Conservation (phyloP, 2,888 invertebrate genomes). For the Synergus gifuensis region DNA sequence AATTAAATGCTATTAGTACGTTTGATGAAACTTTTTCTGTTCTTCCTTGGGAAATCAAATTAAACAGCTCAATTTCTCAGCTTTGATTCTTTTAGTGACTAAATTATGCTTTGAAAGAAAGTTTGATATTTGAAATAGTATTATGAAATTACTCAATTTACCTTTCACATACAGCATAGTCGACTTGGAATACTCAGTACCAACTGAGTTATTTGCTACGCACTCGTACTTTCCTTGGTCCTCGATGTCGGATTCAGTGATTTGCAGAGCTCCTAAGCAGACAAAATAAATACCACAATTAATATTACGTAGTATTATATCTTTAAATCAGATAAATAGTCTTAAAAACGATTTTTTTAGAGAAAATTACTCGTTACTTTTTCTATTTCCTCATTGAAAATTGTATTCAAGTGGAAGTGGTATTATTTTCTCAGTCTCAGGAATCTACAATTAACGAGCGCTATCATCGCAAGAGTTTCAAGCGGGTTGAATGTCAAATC, state of each 20-base stretch:
- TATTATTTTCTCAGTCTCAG: not conserved
- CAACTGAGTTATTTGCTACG: constrained; percentile 94
- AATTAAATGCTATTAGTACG: not conserved
- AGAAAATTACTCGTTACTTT: not conserved
- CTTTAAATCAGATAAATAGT: no score
- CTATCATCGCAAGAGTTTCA: constrained; percentile 36
- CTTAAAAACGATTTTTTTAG: no score
- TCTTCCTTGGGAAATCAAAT: not conserved
- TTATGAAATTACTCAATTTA: constrained; percentile 75
- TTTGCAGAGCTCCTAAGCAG: constrained; percentile 89
- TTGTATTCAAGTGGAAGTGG: not conserved
- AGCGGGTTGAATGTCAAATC: constrained; percentile 26
- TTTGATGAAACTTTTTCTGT: not conserved
- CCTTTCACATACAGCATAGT: constrained; percentile 96
- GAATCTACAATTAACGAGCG: constrained; percentile 26
- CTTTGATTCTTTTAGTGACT: not conserved
- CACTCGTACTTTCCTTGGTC: constrained; percentile 98
- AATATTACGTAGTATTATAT: not conserved
- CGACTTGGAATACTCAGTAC: constrained; percentile 94
- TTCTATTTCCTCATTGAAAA: not conserved
- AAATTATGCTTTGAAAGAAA: not conserved
- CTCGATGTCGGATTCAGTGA: constrained; percentile 91
- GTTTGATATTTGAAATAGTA: not conserved
- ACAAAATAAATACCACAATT: not conserved
- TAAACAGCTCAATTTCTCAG: not conserved